Conservation (phyloP, 2,888 invertebrate genomes). For the Agelastica alni region DNA sequence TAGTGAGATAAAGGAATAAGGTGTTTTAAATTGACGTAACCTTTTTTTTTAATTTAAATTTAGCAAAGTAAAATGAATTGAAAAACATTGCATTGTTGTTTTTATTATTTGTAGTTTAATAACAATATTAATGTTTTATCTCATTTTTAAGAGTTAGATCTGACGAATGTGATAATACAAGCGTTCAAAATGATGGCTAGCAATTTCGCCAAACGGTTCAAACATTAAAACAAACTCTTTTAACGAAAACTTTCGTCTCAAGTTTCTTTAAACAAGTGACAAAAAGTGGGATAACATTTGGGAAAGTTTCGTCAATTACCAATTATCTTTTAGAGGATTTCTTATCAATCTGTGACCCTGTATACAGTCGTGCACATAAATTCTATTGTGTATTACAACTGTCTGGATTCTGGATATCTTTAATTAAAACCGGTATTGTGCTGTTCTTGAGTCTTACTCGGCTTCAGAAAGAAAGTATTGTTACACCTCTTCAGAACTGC, state of each 20-base stretch:
- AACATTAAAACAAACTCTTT: slow-evolving; percentile 7
- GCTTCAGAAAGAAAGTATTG: slow-evolving; percentile 11
- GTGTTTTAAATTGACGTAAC: too few species aligned
- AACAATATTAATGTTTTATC: too few species aligned
- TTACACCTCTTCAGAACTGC: slow-evolving; percentile 6
- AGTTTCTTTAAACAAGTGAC: slow-evolving; percentile 6
- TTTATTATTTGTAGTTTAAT: too few species aligned
- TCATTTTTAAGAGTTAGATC: too few species aligned
- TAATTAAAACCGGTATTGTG: slow-evolving; percentile 25
- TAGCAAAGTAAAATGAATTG: too few species aligned
- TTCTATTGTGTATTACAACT: slow-evolving; percentile 21
- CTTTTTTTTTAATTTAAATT: too few species aligned
- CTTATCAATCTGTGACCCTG: slow-evolving; percentile 22
- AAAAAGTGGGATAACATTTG: slow-evolving; percentile 13
- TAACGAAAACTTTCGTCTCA: slow-evolving; percentile 7
- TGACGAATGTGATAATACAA: too few species aligned
- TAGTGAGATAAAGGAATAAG: too few species aligned
- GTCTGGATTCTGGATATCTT: slow-evolving; percentile 22
- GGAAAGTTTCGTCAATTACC: slow-evolving; percentile 20
- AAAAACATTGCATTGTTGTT: too few species aligned
- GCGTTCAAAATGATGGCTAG: too few species aligned
- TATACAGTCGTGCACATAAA: slow-evolving; percentile 13
- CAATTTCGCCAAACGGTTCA: neutral
- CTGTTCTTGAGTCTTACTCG: neutral
- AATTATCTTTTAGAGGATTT: slow-evolving; percentile 12